Conservation (phyloP, 2,797 vertebrate genomes). For the Nasua narica region DNA sequence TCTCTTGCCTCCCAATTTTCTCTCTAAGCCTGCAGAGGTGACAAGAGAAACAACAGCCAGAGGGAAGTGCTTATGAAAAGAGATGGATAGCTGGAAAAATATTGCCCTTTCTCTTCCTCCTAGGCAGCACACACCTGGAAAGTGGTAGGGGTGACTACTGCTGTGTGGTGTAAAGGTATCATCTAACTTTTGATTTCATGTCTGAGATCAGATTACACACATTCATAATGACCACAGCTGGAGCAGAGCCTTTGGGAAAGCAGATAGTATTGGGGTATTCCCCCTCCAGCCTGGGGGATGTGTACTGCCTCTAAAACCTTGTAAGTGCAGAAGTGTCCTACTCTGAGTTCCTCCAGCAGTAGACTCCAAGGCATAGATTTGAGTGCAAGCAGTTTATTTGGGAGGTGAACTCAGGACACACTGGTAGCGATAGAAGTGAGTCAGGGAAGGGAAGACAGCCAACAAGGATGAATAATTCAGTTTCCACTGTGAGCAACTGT, state of each 20-base stretch:
- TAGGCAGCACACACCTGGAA: background rate
- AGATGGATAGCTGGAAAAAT: background rate
- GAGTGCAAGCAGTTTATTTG: background rate
- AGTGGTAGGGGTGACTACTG: conserved; percentile 51
- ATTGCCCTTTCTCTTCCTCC: background rate
- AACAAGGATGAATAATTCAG: background rate
- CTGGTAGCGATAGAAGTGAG: background rate
- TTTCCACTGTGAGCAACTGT: background rate
- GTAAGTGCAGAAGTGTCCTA: background rate
- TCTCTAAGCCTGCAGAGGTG: background rate
- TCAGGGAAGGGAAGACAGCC: background rate
- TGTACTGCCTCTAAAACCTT: conserved; percentile 49
- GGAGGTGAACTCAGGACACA: background rate
- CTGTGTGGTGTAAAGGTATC: conserved; percentile 57
- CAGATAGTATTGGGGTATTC: conserved; percentile 23
- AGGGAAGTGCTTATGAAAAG: background rate
- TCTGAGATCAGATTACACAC: conserved; percentile 72
- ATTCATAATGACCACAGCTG: conserved; percentile 65
- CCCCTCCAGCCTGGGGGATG: conserved; percentile 33
- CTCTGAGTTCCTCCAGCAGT: background rate
- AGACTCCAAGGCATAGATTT: background rate
- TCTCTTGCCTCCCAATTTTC: background rate
- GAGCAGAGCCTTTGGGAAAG: conserved; percentile 71
- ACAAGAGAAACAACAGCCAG: background rate
- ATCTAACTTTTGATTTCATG: conserved; percentile 39